Percentiles rank a stretch among this genome's conserved stretches.
Conservation (phyloP, 2,113 vertebrate species). For the Theropithecus gelada region DNA sequence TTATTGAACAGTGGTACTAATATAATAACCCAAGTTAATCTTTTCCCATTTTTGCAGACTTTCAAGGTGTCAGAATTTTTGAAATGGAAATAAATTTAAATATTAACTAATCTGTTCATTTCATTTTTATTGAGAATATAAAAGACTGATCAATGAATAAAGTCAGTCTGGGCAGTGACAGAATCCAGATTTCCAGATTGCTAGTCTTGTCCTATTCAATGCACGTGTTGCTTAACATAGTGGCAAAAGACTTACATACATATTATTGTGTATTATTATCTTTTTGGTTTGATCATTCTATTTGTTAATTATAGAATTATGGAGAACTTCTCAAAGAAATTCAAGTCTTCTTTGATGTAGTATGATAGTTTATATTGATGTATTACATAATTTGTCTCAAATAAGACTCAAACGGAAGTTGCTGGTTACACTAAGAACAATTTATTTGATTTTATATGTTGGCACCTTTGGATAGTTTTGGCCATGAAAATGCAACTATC, state of each 20-base stretch:
- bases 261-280: background rate
- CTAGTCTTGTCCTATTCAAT: background rate
- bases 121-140: background rate
- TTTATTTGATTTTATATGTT: background rate
- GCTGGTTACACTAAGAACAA: background rate
- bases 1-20: background rate
- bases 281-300: background rate
- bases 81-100: background rate
- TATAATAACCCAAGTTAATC: background rate
- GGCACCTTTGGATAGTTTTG: background rate
- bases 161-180: background rate
- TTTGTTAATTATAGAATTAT: constrained; percentile 25
- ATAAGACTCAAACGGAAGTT: background rate
- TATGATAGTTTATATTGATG: background rate
- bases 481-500: background rate
- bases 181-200: background rate
- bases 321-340: background rate
- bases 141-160: background rate
- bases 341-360: background rate
- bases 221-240: background rate
- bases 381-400: background rate
- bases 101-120: background rate
- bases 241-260: background rate
- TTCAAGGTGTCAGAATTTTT: background rate
- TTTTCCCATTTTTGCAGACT: background rate